phyloP scores from a whole-genome alignment of 2,888 invertebrate genomes.

The Poecilobothrus nobilitatus region DNA sequence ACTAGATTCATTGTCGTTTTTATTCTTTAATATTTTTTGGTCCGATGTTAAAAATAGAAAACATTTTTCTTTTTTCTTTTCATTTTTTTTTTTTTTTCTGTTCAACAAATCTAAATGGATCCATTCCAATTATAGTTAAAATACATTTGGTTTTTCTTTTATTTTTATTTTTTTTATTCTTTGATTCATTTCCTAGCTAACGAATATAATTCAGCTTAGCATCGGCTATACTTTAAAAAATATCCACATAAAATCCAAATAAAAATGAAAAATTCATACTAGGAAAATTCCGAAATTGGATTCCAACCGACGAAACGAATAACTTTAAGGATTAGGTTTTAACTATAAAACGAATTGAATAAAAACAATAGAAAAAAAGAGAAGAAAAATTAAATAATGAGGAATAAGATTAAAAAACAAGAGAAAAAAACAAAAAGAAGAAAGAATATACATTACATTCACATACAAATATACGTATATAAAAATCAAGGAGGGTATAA shows the following conservation, averaged over 20 bases:
- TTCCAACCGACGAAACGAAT: conserved; percentile 1
- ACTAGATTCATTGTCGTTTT: background rate
- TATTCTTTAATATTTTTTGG: background rate
- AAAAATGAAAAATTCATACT: background rate
- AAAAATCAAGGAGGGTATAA: conserved; percentile 10
- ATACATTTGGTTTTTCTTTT: no score
- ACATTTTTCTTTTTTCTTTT: background rate
- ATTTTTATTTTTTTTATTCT: no score
- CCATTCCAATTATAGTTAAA: conserved; percentile 1
- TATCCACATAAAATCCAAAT: background rate
- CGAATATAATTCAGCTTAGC: background rate
- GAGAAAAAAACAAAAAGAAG: background rate
- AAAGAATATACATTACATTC: no score
- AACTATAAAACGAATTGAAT: background rate
- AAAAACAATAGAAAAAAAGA: background rate
- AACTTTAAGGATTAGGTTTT: background rate
- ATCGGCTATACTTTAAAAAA: background rate
- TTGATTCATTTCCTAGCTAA: background rate
- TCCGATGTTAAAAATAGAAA: background rate
- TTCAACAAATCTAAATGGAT: background rate
- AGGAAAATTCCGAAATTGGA: background rate
- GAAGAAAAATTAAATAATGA: background rate
- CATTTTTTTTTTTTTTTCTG: background rate
- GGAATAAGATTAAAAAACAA: background rate
- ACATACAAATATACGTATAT: background rate